Conservation (phyloP, 2,113 vertebrate species). For the Ibidorhyncha struthersii region DNA sequence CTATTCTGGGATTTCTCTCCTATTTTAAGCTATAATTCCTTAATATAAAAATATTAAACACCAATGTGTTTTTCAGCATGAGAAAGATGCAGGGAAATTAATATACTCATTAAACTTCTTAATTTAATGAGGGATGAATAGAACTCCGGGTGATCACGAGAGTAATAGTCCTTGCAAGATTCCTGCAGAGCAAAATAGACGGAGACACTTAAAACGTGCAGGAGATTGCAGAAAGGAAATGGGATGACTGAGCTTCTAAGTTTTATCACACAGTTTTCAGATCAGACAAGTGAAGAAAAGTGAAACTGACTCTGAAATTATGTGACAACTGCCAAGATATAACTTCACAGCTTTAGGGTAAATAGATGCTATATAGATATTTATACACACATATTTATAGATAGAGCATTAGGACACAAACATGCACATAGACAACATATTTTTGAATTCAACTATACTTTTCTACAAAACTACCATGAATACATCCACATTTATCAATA, state of each 20-base stretch:
- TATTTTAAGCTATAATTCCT: neutral
- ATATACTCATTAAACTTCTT: neutral
- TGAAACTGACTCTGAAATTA: neutral
- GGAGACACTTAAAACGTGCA: neutral
- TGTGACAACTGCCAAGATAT: neutral
- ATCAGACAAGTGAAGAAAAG: neutral
- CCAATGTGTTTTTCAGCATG: neutral
- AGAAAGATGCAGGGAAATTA: neutral
- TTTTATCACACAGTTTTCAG: neutral
- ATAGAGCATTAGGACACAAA: neutral
- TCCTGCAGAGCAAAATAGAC: neutral
- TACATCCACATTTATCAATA: neutral
- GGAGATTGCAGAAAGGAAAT: neutral
- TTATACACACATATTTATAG: neutral
- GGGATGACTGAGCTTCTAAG: neutral
- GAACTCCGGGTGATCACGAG: neutral
- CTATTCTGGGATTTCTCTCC: rapidly evolving
- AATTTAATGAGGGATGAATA: neutral
- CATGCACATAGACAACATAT: neutral
- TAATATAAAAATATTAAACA: neutral
- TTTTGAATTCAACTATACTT: neutral
- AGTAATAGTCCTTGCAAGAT: neutral
- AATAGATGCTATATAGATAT: neutral
- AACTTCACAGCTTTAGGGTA: neutral
- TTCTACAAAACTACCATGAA: neutral